phyloP scores from a whole-genome alignment of 2,113 vertebrate species.

The Chauna torquata region DNA sequence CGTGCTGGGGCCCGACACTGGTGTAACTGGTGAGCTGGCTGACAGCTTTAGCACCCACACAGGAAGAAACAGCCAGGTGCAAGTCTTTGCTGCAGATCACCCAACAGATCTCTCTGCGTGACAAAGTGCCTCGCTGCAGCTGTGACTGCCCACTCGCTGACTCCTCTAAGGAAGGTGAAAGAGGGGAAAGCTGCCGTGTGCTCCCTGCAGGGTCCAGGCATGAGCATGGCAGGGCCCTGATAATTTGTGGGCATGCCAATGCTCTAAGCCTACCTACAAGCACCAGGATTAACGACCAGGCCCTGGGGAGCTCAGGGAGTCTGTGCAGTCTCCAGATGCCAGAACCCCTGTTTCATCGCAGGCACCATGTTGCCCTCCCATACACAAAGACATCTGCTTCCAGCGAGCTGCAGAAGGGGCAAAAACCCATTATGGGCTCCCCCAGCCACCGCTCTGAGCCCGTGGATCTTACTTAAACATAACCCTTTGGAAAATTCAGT shows the following conservation, averaged over 20 bases:
- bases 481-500: conserved; percentile 21
- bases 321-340: neutral
- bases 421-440: neutral
- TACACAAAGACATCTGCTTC: neutral
- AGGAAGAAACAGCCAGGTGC: neutral
- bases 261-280: neutral
- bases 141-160: neutral
- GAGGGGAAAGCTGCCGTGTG: neutral
- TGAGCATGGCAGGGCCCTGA: neutral
- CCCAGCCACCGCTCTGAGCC: neutral
- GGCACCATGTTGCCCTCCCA: neutral
- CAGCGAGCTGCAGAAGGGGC: neutral
- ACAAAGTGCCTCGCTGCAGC: neutral
- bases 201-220: neutral
- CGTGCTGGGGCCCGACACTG: neutral
- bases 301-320: neutral
- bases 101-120: neutral
- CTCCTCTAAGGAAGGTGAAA: neutral
- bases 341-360: neutral
- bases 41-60: neutral
- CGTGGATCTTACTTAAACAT: conserved; percentile 25
- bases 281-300: neutral
- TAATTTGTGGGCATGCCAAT: neutral
- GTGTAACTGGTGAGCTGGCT: neutral
- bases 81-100: neutral